Percentiles rank a stretch among this genome's conserved stretches.
Evolutionary conservation across 2,113 vertebrate genomes (phyloP).

Genomic region (Equus quagga): DNA sequence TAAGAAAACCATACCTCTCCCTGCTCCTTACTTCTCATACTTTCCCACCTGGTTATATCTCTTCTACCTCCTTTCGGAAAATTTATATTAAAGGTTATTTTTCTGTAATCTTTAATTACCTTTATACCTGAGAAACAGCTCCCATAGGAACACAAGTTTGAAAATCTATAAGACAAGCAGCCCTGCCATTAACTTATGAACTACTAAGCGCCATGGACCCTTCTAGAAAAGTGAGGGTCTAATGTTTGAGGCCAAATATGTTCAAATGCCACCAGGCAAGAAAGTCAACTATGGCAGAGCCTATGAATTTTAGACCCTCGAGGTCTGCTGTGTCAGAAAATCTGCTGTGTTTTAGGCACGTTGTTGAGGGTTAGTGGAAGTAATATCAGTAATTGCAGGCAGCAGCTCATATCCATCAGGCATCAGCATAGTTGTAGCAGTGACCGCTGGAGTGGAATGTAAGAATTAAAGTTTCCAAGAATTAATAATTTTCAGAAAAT

Average conservation of each 20-base stretch:
- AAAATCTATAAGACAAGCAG: not conserved
- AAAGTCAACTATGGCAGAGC: not conserved
- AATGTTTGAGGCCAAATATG: not conserved
- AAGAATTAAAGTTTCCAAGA: not conserved
- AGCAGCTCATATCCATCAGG: not conserved
- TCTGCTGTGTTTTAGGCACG: not conserved
- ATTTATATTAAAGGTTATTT: not conserved
- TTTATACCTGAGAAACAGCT: not conserved
- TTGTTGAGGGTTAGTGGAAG: not conserved
- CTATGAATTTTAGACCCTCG: not conserved
- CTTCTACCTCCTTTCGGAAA: not conserved
- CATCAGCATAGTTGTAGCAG: too few relatives aligned
- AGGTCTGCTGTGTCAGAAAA: fast-evolving
- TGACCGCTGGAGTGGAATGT: not conserved
- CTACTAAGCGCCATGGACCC: not conserved
- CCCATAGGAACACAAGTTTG: not conserved
- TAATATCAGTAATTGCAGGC: not conserved
- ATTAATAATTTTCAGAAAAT: not conserved
- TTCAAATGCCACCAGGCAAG: not conserved
- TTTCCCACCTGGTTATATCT: not conserved
- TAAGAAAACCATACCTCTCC: not conserved
- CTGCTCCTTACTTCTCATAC: not conserved
- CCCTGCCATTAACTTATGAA: not conserved
- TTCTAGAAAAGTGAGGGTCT: not conserved
- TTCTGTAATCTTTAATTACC: not conserved